These are phyloP conservation scores for Chirona hameri DNA, from an alignment of 2,888 invertebrate species.

Conservation along the genomic window DNA sequence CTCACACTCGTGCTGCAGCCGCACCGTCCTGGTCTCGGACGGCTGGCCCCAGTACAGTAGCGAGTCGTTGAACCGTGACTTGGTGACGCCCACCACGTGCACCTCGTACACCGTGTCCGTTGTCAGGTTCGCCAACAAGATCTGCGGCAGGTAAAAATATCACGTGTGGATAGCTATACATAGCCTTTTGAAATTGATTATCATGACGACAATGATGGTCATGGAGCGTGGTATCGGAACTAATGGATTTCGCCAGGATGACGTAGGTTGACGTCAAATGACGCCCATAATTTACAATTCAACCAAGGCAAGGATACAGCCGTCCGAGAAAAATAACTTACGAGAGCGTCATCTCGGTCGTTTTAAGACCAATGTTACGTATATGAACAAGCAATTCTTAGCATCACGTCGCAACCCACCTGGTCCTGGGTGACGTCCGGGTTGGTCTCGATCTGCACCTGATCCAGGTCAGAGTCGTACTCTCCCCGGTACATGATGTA, in stretches of 20 bases:
- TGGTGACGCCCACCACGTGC: constrained; percentile 58
- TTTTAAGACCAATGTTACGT: no score
- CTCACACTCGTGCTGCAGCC: not conserved
- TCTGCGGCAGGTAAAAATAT: constrained; percentile 50
- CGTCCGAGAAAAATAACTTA: no score
- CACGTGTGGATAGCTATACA: no score
- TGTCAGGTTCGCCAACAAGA: constrained; percentile 64
- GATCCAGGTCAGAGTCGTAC: constrained; percentile 40
- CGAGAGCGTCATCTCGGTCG: no score
- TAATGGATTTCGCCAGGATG: no score
- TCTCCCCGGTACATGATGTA: constrained; percentile 61
- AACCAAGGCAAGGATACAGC: no score
- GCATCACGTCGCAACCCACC: not conserved
- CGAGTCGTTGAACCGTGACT: not conserved
- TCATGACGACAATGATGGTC: not conserved
- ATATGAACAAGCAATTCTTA: no score
- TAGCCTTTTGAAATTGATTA: no score
- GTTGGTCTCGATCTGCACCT: not conserved
- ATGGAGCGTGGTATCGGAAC: no score
- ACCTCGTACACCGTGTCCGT: constrained; percentile 67
- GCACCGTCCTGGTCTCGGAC: not conserved
- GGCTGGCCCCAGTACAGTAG: not conserved
- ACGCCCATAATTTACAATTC: no score
- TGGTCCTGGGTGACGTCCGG: not conserved
- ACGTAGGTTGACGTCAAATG: no score